Conservation (phyloP, 2,888 invertebrate species). For the Adineta ricciae region DNA sequence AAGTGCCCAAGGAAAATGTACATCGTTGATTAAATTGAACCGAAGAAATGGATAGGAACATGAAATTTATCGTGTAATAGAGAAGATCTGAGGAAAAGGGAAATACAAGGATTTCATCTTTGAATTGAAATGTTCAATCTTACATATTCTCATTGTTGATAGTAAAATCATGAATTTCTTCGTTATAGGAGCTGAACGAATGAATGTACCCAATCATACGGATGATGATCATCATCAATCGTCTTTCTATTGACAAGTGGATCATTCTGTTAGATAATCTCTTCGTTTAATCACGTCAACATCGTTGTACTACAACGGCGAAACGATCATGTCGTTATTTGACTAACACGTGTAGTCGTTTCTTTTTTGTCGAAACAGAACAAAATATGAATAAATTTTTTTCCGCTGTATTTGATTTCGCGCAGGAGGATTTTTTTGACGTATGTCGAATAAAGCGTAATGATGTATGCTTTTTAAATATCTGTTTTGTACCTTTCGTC, state of each 20-base stretch:
- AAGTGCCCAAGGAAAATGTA: conserved; percentile 2
- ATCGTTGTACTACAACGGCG: not conserved
- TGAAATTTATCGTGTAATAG: not conserved
- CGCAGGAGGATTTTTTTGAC: not conserved
- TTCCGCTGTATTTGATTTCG: not conserved
- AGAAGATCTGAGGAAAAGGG: not conserved
- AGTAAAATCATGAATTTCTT: not conserved
- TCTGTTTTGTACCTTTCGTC: not conserved
- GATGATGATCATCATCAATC: not conserved
- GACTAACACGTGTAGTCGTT: no score
- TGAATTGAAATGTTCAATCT: not conserved
- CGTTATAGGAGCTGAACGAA: not conserved
- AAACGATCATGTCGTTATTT: not conserved
- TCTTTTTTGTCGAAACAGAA: no score
- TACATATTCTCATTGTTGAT: not conserved
- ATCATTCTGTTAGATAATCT: not conserved
- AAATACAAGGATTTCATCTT: not conserved
- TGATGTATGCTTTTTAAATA: not conserved
- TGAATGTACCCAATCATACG: not conserved
- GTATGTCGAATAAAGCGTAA: not conserved
- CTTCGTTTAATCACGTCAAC: not conserved
- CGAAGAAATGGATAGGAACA: not conserved
- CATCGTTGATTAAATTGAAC: not conserved
- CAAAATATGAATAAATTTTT: not conserved
- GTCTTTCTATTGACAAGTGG: not conserved